Evolutionary conservation across 2,113 vertebrate genomes (phyloP).

Genomic region (Zapornia atra): DNA sequence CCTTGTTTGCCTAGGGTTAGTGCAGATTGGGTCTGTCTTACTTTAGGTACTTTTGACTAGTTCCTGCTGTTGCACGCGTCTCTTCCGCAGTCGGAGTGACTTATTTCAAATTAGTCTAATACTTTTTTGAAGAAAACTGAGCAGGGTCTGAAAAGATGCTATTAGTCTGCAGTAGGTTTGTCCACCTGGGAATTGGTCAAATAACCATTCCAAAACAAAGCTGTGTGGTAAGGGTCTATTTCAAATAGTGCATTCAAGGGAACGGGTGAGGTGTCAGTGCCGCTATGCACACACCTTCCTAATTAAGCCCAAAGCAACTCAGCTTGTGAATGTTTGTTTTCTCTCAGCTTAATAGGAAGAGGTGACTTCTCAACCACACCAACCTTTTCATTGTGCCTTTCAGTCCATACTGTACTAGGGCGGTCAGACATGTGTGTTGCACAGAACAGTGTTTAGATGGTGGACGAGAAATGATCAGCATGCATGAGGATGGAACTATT

Average conservation of each 20-base stretch:
- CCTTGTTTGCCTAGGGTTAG: not conserved
- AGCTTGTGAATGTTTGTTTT: not conserved
- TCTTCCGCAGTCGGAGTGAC: not conserved
- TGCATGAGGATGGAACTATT: not conserved
- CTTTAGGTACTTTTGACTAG: not conserved
- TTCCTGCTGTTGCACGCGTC: not conserved
- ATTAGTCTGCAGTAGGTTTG: not conserved
- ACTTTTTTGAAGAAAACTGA: not conserved
- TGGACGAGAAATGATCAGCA: not conserved
- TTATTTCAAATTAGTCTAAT: not conserved
- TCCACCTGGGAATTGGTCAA: not conserved
- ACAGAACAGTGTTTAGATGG: not conserved
- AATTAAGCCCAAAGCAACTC: not conserved
- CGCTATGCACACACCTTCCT: not conserved
- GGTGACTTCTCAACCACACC: not conserved
- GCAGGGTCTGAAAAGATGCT: not conserved
- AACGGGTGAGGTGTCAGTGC: not conserved
- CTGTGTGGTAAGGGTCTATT: not conserved
- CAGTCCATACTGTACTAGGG: not conserved
- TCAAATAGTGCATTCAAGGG: not conserved
- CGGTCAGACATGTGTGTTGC: not conserved
- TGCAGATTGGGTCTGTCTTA: not conserved
- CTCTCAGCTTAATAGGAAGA: not conserved
- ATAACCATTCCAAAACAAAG: not conserved
- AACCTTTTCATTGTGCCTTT: not conserved